These are phyloP conservation scores for Andrena haemorrhoa DNA, from an alignment of 2,888 invertebrate genomes.

Conservation along the genomic window DNA sequence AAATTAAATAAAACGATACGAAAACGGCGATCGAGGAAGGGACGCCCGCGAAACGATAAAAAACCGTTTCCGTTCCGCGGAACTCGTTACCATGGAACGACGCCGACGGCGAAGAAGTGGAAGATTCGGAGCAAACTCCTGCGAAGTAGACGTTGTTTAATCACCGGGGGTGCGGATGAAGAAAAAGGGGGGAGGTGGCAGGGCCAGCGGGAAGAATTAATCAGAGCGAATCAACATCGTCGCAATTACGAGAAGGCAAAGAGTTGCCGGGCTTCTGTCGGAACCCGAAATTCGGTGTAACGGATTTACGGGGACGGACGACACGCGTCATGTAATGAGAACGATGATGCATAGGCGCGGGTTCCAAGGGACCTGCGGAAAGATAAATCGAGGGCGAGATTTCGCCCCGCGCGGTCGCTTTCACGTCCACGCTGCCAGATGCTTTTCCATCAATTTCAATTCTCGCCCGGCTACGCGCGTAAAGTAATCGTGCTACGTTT, in stretches of 20 bases:
- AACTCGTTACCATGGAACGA: conserved; percentile 14
- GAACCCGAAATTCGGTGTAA: conserved; percentile 15
- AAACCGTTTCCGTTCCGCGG: conserved; percentile 21
- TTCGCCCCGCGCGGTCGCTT: conserved; percentile 9
- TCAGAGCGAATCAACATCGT: conserved; percentile 40
- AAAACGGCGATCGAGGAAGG: conserved; percentile 9
- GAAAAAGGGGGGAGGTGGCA: neutral
- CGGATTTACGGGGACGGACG: conserved; percentile 31
- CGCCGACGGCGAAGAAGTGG: conserved; percentile 3
- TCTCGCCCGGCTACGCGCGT: neutral
- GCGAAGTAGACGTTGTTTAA: conserved; percentile 16
- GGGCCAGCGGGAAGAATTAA: conserved; percentile 29
- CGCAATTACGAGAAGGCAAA: conserved; percentile 22
- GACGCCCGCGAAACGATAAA: conserved; percentile 7
- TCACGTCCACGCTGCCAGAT: neutral
- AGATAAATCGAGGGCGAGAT: conserved; percentile 54
- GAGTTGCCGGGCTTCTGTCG: neutral
- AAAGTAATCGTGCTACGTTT: neutral
- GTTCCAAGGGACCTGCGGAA: conserved; percentile 6
- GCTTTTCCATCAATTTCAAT: neutral
- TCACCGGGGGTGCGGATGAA: neutral
- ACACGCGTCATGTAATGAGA: conserved; percentile 24
- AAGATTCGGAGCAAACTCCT: neutral
- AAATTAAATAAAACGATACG: conserved; percentile 7
- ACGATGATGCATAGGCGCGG: conserved; percentile 25